Percentiles rank a stretch among this genome's conserved stretches.
Evolutionary conservation across 2,888 invertebrate species (phyloP).

Genomic region (Helleia helle): DNA sequence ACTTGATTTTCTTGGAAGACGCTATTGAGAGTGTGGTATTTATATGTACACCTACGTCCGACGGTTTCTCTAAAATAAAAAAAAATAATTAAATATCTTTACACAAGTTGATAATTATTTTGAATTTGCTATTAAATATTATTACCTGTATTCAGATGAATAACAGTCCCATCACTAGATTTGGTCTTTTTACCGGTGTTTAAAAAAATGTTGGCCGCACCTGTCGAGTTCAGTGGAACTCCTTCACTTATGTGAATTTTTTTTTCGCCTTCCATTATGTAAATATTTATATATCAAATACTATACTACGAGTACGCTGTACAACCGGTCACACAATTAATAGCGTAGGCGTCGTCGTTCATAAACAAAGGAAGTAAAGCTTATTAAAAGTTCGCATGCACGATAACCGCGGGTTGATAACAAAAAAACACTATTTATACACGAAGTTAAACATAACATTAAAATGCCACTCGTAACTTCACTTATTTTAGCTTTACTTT

Average conservation of each 20-base stretch:
- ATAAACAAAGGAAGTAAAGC: constrained; percentile 64
- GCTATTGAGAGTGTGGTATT: constrained; percentile 63
- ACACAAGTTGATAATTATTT: too few relatives aligned
- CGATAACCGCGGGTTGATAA: constrained; percentile 46
- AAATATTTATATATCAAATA: constrained; percentile 17
- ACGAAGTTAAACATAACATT: constrained; percentile 12
- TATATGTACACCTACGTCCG: constrained; percentile 62
- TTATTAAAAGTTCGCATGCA: constrained; percentile 52
- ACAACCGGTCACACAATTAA: constrained; percentile 38
- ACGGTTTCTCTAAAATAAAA: constrained; percentile 48
- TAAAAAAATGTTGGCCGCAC: constrained; percentile 61
- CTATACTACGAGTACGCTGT: constrained; percentile 35
- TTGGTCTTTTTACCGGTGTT: constrained; percentile 56
- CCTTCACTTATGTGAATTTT: constrained; percentile 58
- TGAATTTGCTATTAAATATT: neutral
- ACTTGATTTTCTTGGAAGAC: constrained; percentile 67
- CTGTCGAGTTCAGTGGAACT: constrained; percentile 53
- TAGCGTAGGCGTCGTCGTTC: constrained; percentile 50
- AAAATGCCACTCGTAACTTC: constrained; percentile 18
- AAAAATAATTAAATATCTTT: constrained; percentile 12
- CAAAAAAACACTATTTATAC: constrained; percentile 29
- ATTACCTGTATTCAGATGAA: constrained; percentile 60
- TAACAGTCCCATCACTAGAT: constrained; percentile 56
- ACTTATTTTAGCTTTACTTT: constrained; percentile 22
- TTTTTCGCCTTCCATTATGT: constrained; percentile 50